Evolutionary conservation across 2,797 vertebrate species (phyloP), one percentile per base, ranked within the genome.

Genomic region (Antennarius maculatus): DNA sequence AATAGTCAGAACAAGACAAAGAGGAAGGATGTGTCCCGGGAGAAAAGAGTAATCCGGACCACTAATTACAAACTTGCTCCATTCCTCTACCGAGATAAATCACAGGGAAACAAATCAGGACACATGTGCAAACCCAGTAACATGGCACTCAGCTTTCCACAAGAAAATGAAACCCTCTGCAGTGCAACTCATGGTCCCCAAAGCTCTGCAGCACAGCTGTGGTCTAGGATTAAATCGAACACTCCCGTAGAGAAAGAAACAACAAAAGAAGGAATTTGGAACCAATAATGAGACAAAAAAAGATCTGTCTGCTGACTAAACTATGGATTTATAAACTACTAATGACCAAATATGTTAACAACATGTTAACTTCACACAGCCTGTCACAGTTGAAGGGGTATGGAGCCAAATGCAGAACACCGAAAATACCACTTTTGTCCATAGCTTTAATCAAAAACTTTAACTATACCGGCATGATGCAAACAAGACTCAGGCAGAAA

Each of bases 21-120:
- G 71, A 81, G 72, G 50, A 75, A 69, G 69, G 78, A 77, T 54
- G 66, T 6, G 17, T 84, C 71, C 71, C 75, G 7, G 18, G 61
- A 51, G 73, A 71, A 13, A 15, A 14, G 18, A 71, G 61, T 65
- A 85, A 86, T 89, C 76, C 77, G 73, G 76, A 55, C 70, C 65
- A 76, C 86, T 91, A 90, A 90, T 91, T 90, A 82, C 87, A 64
- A 82, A 85, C 81, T 62, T 79, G 77, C 78, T 76, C 81, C 66
- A 63, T 57, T 60, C 65, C 45, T 81, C 86, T 74, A 74, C 50
- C 34, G 86, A 86, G 87, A 82, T 80, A 13, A 76, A 88, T 82
- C 80, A 77, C 53, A 15, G 31, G 62, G 79, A 84, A 80, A 80
- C 78, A 80, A 83, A 86, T 72, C 67, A 71, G 78, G 80, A 66